Conservation (phyloP, 2,797 vertebrate species). For the Hylomyscus alleni region DNA sequence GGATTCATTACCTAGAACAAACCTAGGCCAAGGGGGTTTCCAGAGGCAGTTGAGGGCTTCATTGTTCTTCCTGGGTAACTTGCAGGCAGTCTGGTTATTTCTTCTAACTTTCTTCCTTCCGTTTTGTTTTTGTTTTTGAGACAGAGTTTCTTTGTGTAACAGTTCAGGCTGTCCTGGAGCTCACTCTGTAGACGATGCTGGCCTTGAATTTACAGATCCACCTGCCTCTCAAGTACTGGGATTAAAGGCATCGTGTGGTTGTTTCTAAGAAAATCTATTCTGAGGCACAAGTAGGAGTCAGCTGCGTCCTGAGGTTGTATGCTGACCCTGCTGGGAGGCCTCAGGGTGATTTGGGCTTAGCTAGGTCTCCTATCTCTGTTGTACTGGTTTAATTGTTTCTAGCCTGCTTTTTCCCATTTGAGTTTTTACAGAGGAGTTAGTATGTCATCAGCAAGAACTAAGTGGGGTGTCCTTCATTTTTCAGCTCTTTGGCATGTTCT, state of each 20-base stretch:
- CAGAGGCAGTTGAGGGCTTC: neutral
- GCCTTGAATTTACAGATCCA: neutral
- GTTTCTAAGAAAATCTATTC: slow-evolving; percentile 1
- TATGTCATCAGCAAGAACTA: neutral
- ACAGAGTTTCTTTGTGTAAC: neutral
- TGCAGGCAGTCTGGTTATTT: neutral
- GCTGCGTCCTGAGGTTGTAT: neutral
- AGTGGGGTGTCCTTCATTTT: neutral
- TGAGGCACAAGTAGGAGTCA: neutral
- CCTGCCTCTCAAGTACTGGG: neutral
- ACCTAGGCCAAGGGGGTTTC: slow-evolving; percentile 24
- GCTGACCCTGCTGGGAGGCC: neutral
- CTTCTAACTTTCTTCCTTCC: neutral
- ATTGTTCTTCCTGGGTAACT: neutral
- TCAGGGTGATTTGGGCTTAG: neutral
- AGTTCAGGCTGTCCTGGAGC: neutral
- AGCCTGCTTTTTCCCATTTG: neutral
- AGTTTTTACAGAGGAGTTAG: neutral
- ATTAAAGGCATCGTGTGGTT: neutral
- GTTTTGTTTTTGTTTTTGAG: neutral
- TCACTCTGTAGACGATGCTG: neutral
- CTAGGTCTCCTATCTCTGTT: slow-evolving; percentile 1
- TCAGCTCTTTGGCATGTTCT: neutral
- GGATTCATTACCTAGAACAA: neutral
- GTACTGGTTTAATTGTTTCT: neutral